Conservation (phyloP, 2,797 vertebrate species). For the Arrhamphus sclerolepis region DNA sequence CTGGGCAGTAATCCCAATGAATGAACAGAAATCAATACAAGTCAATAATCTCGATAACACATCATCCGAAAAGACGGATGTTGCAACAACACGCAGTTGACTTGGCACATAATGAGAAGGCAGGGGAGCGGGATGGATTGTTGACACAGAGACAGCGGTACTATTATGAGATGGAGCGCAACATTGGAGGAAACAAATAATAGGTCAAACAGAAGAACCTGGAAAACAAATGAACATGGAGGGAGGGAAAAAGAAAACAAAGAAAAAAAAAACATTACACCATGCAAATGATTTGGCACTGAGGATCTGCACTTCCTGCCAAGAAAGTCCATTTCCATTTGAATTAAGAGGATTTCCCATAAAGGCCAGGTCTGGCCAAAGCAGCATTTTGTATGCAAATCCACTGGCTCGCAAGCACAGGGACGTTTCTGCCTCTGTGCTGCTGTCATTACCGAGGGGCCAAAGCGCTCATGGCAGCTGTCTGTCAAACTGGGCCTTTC, state of each 20-base stretch:
- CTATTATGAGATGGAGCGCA: constrained; percentile 70
- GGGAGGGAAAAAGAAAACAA: constrained; percentile 48
- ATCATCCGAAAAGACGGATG: constrained; percentile 65
- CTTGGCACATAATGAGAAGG: constrained; percentile 75
- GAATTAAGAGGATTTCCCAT: constrained; percentile 85
- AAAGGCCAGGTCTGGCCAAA: constrained; percentile 78
- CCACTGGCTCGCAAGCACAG: constrained; percentile 65
- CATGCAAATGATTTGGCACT: constrained; percentile 82
- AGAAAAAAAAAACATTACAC: constrained; percentile 70
- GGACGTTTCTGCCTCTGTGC: constrained; percentile 64
- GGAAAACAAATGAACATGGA: constrained; percentile 69
- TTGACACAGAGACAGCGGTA: constrained; percentile 75
- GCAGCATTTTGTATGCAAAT: constrained; percentile 81
- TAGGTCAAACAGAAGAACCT: constrained; percentile 62
- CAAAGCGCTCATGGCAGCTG: constrained; percentile 48
- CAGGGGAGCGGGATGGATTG: constrained; percentile 70
- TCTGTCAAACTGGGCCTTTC: constrained; percentile 62
- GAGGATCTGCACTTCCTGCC: constrained; percentile 71
- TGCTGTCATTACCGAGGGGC: constrained; percentile 63
- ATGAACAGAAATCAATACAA: constrained; percentile 57
- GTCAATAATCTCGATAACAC: constrained; percentile 76
- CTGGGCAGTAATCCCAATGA: constrained; percentile 64
- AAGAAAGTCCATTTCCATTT: constrained; percentile 84
- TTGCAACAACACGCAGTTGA: constrained; percentile 59
- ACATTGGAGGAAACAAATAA: constrained; percentile 74